Base-by-base conservation (phyloP, 2,113 vertebrate genomes). In the Ammospiza nelsoni region DNA sequence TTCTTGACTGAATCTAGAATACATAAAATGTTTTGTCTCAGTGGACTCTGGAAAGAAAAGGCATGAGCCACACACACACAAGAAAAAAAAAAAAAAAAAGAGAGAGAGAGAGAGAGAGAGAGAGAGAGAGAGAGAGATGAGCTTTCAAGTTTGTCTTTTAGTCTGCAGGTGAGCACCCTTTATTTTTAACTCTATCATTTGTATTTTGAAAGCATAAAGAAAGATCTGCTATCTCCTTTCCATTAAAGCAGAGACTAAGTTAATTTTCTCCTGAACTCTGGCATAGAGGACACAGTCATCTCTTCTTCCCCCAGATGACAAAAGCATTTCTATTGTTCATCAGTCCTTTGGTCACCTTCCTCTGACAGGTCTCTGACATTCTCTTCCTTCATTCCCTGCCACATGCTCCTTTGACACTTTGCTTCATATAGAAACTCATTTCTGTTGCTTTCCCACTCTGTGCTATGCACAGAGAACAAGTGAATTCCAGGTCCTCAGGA, bases 401-500 rank as follows among this genome's bases (percentile, higher is more conserved):
- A 82, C 66, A 54, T 35, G 23, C 23, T 65, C n/a, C 46, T 55
- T 18, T 84, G 74, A 48, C n/a, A 16, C 29, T 86, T 67, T 12
- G 44, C 48, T 80, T 85, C 52, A 17, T 3, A 6, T 11, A 29
- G 39, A 41, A 28, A 39, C 14, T 41, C 9, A 8, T 59, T 74
- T 87, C 68, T 59, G 24, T n/a, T 4, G 2, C 23, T 73, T 69
- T 52, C 29, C 52, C 22, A 13, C 33, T 29, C 63, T 71, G 18
- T 31, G 24, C 72, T 39, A 12, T 6, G 35, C 55, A n/a, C 20
- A 27, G 31, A 54, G 20, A 61, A 69, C 0, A 10, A 27, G 17
- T 5, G 7, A 1, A 1, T 25, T 62, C 1, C 0, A n/a, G 49
- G 15, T 49, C 73, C 77, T 76, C 75, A 57, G n/a, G n/a, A 22